Evolutionary conservation across 2,888 invertebrate species (phyloP), one percentile per base, ranked within the genome.

Genomic region (Zonitis immaculata): DNA sequence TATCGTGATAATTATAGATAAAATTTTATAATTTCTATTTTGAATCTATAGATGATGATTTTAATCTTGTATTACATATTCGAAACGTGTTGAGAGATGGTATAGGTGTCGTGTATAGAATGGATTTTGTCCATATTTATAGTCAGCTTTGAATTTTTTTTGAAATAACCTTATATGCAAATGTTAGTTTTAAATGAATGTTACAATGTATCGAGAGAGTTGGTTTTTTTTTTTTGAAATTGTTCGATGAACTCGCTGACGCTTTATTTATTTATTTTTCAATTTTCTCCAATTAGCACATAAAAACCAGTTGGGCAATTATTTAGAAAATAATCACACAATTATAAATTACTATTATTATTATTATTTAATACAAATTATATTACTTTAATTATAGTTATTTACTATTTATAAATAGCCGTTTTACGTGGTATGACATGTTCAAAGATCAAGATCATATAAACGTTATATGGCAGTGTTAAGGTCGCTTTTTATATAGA

Each of bases 361-460:
- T 18, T 35, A 35, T n/a, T n/a, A n/a, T n/a, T n/a, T n/a, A n/a
- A 16, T 35, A 35, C 18, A 35, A 18, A 35, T 35, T 35, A 35
- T 32, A 32, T 32, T 32, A 35, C 2, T 52, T 51, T 56, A 51
- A 56, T 51, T 56, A 51, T 39, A 52, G 49, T 32, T 42, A 56
- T n/a, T 55, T 52, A 26, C 44, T 44, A 16, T 46, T 44, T 49
- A 39, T 43, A 49, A 46, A 50, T 39, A 45, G 32, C 28, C 8
- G 32, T 18, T 44, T 26, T 49, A 51, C 55, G 44, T 55, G 52
- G 55, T 52, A 52, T 52, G 55, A 52, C 52, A 46, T 52, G 56
- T 46, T 47, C 56, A 56, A 56, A 56, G 56, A 52, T 56, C 56
- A 56, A 56, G 56, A 52, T 44, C 44, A 4, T 18, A 44, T 18